Base-by-base conservation (phyloP, 2,113 vertebrate genomes). In the Gymnocephalus cernua region DNA sequence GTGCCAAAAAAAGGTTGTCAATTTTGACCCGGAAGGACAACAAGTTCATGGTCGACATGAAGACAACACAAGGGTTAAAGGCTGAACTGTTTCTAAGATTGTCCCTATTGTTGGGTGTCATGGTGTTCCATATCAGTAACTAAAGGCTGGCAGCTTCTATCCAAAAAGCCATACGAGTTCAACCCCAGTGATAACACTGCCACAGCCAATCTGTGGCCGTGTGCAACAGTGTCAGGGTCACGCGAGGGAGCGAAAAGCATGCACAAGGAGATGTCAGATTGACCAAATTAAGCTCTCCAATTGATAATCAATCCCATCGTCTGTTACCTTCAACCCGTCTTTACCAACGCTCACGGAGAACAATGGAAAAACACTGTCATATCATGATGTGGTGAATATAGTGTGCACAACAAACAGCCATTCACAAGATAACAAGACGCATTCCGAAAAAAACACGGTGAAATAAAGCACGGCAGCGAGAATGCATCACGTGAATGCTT, bases 211-310 rank as follows among this genome's bases (percentile, higher is more conserved):
- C 74, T 71, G 70, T 48, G 27, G 81, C 76, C 67, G 25, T 74
- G 50, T 75, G 91, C 83, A 85, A 23, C 73, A 10, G 48, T 19
- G 27, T 44, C 86, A 88, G 80, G 29, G 88, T 79, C 83, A 84
- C 70, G 44, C 21, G 9, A 62, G 72, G 12, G n/a, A 53, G 74
- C 0, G 9, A 66, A 32, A 77, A 75, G 80, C 81, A 83, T 73
- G 85, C 86, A 89, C 12, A 23, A 74, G 59, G 38, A 77, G 74
- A 92, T 76, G 79, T 88, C 87, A 87, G 64, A 77, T 65, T 81
- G 91, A 92, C 91, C 92, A 87, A 82, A 58, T 70, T 84, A 85
- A 87, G 86, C 80, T 91, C 85, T 89, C 51, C 5, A 78, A 93
- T 79, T 92, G 80, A 89, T 88, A 87, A 91, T 76, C 65, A 68